Evolutionary conservation across 2,888 invertebrate species (phyloP).

Genomic region (Ethmia dodecea): DNA sequence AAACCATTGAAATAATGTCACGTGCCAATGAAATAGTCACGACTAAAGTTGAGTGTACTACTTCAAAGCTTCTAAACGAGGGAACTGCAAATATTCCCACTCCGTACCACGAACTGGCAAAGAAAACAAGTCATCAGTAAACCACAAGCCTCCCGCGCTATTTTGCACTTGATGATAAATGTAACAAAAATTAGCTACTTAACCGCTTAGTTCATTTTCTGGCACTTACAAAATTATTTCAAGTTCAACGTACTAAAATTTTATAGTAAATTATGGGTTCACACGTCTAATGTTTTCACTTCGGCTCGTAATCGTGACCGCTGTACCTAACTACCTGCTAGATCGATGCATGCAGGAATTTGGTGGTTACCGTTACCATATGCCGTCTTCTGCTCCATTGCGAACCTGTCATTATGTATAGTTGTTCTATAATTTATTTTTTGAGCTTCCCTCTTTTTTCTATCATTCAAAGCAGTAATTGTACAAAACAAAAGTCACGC

Average conservation of each 20-base stretch:
- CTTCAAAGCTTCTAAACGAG: constrained; percentile 10
- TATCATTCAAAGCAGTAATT: constrained; percentile 8
- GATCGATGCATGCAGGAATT: constrained; percentile 64
- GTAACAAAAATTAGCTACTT: constrained; percentile 47
- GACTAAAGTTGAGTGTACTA: constrained; percentile 19
- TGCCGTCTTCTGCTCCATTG: constrained; percentile 36
- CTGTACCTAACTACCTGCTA: constrained; percentile 50
- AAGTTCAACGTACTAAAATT: constrained; percentile 69
- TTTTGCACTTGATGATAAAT: constrained; percentile 51
- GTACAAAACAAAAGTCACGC: constrained; percentile 32
- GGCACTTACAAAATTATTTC: constrained; percentile 58
- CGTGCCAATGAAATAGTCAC: constrained; percentile 26
- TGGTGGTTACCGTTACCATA: constrained; percentile 55
- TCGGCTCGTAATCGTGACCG: constrained; percentile 59
- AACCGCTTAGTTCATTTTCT: constrained; percentile 51
- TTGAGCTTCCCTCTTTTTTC: constrained; percentile 17
- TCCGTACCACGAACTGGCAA: constrained; percentile 13
- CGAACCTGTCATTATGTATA: constrained; percentile 43
- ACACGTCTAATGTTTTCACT: constrained; percentile 70
- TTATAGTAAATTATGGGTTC: constrained; percentile 70
- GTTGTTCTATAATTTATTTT: constrained; percentile 37
- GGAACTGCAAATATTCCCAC: constrained; percentile 2
- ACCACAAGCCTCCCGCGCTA: constrained; percentile 44
- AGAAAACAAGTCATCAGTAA: constrained; percentile 44
- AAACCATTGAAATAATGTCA: constrained; percentile 18